Evolutionary conservation across 1,140 invertebrate species (phyloP).

Genomic region (Berghia stephanieae): DNA sequence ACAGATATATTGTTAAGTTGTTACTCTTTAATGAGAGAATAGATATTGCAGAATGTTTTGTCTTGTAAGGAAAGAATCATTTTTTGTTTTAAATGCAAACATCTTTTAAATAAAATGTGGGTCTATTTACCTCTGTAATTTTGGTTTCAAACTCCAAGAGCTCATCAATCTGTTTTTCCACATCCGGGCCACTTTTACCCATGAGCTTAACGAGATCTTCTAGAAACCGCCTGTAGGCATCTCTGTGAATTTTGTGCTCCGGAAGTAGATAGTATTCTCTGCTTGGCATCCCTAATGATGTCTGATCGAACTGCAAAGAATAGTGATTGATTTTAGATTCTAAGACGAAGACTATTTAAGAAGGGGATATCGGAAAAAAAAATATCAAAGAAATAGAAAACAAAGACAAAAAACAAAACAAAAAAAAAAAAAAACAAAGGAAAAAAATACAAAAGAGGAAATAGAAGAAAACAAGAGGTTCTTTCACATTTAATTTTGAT

Average conservation of each 20-base stretch:
- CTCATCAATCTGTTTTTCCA: constrained; percentile 74
- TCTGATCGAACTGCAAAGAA: constrained; percentile 78
- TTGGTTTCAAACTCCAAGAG: constrained; percentile 81
- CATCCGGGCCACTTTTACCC: constrained; percentile 73
- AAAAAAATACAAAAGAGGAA: too few species aligned
- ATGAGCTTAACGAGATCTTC: constrained; percentile 79
- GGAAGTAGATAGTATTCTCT: constrained; percentile 83
- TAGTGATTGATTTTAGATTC: neutral
- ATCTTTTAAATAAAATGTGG: constrained; percentile 64
- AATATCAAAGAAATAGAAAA: too few species aligned
- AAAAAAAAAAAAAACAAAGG: too few species aligned
- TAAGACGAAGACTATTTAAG: too few species aligned
- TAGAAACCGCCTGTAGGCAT: constrained; percentile 83
- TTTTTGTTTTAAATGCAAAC: constrained; percentile 80
- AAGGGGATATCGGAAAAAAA: too few species aligned
- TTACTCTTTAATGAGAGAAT: too few species aligned
- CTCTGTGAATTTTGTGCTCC: constrained; percentile 61
- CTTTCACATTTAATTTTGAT: too few species aligned
- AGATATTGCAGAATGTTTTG: too few species aligned
- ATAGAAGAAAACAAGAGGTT: too few species aligned
- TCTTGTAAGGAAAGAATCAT: constrained; percentile 16
- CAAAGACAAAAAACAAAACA: too few species aligned
- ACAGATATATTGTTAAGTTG: too few species aligned
- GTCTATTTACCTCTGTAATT: constrained; percentile 76
- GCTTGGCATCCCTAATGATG: constrained; percentile 80